Conservation (phyloP, 2,797 vertebrate species). For the Lerista edwardsae region DNA sequence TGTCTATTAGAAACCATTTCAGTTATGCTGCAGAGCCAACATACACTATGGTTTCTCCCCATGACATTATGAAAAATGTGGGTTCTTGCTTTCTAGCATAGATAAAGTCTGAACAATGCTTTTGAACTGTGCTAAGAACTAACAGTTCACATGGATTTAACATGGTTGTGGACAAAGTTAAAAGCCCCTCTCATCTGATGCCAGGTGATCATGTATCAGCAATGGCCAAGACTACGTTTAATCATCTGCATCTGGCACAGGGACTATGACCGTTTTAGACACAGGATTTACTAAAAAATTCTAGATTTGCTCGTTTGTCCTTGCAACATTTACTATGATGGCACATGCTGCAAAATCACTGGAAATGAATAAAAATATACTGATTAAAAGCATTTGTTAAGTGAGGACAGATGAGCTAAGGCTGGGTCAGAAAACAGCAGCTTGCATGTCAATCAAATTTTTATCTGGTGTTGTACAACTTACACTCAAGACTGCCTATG, state of each 20-base stretch:
- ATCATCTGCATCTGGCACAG: conserved; percentile 63
- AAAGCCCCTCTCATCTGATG: conserved; percentile 34
- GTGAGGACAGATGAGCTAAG: conserved; percentile 28
- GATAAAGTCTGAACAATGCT: conserved; percentile 17
- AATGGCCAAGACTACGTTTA: conserved; percentile 52
- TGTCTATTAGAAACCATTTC: not conserved
- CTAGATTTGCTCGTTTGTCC: conserved; percentile 50
- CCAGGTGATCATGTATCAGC: conserved; percentile 61
- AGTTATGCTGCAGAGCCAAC: conserved; percentile 17
- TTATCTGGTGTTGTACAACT: conserved; percentile 31
- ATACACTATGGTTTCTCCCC: not conserved
- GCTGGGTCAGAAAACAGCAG: conserved; percentile 50
- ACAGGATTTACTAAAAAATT: conserved; percentile 37
- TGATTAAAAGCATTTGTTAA: conserved; percentile 38
- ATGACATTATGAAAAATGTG: conserved; percentile 18
- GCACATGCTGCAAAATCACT: not conserved
- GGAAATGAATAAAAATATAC: conserved; percentile 45
- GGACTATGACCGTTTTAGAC: conserved; percentile 46
- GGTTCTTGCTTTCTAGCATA: conserved; percentile 15
- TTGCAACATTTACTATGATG: conserved; percentile 49
- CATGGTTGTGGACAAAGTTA: not conserved
- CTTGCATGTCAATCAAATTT: conserved; percentile 30
- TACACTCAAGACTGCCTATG: not conserved
- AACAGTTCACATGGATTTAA: conserved; percentile 35
- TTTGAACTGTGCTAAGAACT: conserved; percentile 29